Evolutionary conservation across 1,140 invertebrate species (phyloP).

Genomic region (Pogonognathellus flavescens): DNA sequence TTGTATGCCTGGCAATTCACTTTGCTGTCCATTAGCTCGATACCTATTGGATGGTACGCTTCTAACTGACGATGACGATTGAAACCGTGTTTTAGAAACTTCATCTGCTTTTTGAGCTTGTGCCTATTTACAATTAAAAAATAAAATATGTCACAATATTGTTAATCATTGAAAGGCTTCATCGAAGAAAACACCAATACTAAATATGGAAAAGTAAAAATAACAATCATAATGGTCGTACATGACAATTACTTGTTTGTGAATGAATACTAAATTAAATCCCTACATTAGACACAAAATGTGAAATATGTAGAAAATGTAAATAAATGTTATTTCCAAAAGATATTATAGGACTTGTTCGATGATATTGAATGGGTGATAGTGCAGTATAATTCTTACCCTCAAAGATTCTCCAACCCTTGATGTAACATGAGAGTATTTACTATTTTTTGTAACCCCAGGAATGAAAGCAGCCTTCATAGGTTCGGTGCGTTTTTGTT

Average conservation of each 20-base stretch:
- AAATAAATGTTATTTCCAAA: no score
- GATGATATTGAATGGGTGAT: no score
- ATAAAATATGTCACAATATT: neutral
- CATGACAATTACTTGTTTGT: no score
- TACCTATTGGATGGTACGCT: constrained; percentile 16
- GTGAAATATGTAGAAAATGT: no score
- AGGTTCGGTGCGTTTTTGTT: constrained; percentile 54
- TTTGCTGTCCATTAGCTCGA: neutral
- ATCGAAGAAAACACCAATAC: no score
- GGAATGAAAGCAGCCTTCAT: constrained; percentile 65
- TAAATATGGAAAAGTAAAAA: neutral
- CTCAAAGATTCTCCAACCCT: constrained; percentile 58
- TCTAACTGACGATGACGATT: constrained; percentile 3
- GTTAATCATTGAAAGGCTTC: neutral
- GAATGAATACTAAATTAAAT: no score
- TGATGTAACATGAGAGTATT: constrained; percentile 65
- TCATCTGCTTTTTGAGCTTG: constrained; percentile 28
- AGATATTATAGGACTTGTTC: no score
- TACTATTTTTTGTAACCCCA: constrained; percentile 66
- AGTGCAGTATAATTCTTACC: constrained; percentile 29
- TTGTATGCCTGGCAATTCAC: neutral
- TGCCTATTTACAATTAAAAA: neutral
- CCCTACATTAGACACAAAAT: no score
- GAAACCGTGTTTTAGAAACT: neutral
- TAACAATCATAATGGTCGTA: no score